Conservation (phyloP, 2,888 invertebrate genomes). For the Xestia sexstrigata region DNA sequence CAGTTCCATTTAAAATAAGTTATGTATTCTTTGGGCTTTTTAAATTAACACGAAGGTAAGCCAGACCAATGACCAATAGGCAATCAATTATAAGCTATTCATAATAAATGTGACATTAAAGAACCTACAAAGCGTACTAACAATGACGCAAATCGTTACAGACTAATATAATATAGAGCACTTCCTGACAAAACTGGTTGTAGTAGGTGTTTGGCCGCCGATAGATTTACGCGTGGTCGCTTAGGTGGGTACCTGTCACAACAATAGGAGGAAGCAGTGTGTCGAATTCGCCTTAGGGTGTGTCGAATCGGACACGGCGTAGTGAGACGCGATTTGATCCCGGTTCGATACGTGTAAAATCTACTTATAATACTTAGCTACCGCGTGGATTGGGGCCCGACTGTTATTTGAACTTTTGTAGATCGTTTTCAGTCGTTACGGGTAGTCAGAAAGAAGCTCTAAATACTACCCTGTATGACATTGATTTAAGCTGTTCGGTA, state of each 20-base stretch:
- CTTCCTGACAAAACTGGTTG: slow-evolving; percentile 70
- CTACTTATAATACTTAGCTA: not conserved
- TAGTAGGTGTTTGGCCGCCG: slow-evolving; percentile 51
- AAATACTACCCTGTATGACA: too few species aligned
- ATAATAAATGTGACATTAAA: slow-evolving; percentile 58
- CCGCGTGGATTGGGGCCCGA: too few species aligned
- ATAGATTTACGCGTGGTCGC: slow-evolving; percentile 47
- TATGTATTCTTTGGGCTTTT: slow-evolving; percentile 1
- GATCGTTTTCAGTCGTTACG: not conserved
- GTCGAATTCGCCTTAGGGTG: slow-evolving; percentile 60
- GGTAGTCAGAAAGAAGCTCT: not conserved
- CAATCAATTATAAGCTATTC: slow-evolving; percentile 36
- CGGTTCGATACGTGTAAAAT: not conserved
- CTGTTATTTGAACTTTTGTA: not conserved
- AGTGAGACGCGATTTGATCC: slow-evolving; percentile 24
- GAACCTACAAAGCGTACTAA: slow-evolving; percentile 54
- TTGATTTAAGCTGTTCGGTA: not conserved
- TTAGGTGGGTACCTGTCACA: slow-evolving; percentile 39
- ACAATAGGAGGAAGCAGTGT: slow-evolving; percentile 67
- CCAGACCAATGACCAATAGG: slow-evolving; percentile 22
- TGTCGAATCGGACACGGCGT: slow-evolving; percentile 48
- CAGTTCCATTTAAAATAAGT: not conserved
- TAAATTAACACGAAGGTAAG: not conserved
- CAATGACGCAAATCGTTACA: slow-evolving; percentile 61
- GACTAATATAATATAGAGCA: slow-evolving; percentile 67